Evolutionary conservation across 2,888 invertebrate genomes (phyloP), one percentile per base, ranked within the genome.

Genomic region (Caenorhabditis sp.): DNA sequence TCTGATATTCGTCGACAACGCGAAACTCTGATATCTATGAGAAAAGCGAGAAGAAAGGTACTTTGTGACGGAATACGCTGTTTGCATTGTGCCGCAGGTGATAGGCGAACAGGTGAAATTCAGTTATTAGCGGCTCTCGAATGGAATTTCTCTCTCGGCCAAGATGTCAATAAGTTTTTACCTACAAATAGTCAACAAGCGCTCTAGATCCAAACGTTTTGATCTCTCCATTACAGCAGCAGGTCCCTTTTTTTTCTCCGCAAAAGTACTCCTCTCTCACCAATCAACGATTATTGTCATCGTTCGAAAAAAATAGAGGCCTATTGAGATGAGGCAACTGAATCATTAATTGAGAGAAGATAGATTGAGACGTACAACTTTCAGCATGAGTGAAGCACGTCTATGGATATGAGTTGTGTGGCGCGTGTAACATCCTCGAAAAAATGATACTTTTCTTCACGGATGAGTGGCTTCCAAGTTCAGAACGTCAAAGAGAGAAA

Each of bases 261-360:
- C 20, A 15, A 43, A 43, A 43, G 5, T 6, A n/a, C 24, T 48
- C 3, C 27, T 11, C 26, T 24, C 2, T 37, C 13, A 37, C 13
- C 45, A 45, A 45, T 24, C 26, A n/a, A 50, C 8, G 30, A 43
- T 20, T 45, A 27, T n/a, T 45, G 45, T 22, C 45, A 50, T 63
- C 55, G 65, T 43, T 66, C 22, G 30, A 45, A 43, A 63, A 52
- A 22, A 45, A 45, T 20, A 24, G 52, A 27, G 45, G 56, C 37
- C 48, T 32, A 66, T 66, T 66, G 30, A 66, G 56, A 66, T 55
- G 41, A 56, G 39, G 24, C 26, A 50, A 50, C 66, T 66, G 66
- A 66, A 66, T 66, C 56, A 56, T 66, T 66, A 66, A 66, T 66
- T 56, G 56, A 56, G 41, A 30, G 66, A 56, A 55, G 56, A 66